A percentile compares a stretch with the other conserved stretches of the same genome.
Evolutionary conservation across 2,113 vertebrate species (phyloP).

Genomic region (Clarias batrachus): DNA sequence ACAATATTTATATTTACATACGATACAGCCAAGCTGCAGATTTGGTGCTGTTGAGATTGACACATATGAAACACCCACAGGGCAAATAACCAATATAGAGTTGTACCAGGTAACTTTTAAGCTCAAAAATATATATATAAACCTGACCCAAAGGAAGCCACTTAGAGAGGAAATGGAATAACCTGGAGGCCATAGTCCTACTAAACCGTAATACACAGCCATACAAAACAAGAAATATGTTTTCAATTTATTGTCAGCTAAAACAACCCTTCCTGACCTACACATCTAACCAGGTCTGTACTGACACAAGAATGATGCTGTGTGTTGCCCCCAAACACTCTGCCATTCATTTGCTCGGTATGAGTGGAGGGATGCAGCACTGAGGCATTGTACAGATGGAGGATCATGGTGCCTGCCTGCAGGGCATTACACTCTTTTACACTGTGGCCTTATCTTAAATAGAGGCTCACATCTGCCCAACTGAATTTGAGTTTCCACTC

Average conservation of each 20-base stretch:
- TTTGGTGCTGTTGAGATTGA: not conserved
- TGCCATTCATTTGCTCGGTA: constrained; percentile 17
- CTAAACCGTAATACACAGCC: not conserved
- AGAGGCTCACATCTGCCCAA: constrained; percentile 29
- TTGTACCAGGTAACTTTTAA: not conserved
- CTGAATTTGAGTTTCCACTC: constrained; percentile 40
- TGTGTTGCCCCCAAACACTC: not conserved
- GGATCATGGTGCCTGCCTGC: not conserved
- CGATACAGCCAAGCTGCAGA: not conserved
- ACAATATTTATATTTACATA: not conserved
- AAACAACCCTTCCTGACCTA: constrained; percentile 22
- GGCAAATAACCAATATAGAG: not conserved
- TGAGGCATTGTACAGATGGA: constrained; percentile 16
- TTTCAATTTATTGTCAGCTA: constrained; percentile 16
- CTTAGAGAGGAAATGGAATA: constrained; percentile 22
- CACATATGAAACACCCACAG: not conserved
- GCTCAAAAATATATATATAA: constrained; percentile 9
- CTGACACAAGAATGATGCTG: not conserved
- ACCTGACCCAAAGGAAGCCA: not conserved
- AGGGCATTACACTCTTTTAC: constrained; percentile 30
- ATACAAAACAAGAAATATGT: constrained; percentile 23
- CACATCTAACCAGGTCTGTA: constrained; percentile 4
- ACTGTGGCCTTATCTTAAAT: constrained; percentile 40
- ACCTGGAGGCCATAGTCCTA: not conserved
- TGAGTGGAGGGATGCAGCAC: constrained; percentile 11